Conservation (phyloP, 2,888 invertebrate species). For the Isoperla grammatica region DNA sequence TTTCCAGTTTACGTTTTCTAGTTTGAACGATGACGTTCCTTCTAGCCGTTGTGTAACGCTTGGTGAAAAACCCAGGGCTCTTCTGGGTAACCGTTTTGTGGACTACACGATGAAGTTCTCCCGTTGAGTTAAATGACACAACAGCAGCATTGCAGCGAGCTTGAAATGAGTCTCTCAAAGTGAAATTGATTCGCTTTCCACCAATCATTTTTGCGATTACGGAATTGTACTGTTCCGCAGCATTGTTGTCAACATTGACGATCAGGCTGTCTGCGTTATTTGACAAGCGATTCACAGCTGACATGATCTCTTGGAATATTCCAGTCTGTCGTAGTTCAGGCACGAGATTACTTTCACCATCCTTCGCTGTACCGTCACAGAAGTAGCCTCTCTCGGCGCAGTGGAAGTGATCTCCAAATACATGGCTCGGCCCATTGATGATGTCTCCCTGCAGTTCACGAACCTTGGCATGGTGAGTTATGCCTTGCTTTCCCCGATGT, state of each 20-base stretch:
- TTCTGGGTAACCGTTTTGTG: background rate
- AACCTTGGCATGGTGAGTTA: background rate
- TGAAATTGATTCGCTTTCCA: conserved; percentile 22
- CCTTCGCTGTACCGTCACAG: conserved; percentile 16
- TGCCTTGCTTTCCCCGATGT: conserved; percentile 1
- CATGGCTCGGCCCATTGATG: conserved; percentile 23
- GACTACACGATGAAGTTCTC: background rate
- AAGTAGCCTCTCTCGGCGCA: conserved; percentile 18
- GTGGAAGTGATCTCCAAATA: conserved; percentile 22
- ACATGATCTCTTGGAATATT: conserved; percentile 18
- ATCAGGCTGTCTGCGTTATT: conserved; percentile 18
- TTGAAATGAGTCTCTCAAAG: conserved; percentile 18
- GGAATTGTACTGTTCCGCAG: conserved; percentile 13
- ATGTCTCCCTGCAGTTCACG: conserved; percentile 11
- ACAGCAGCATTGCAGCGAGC: conserved; percentile 20
- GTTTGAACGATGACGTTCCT: background rate
- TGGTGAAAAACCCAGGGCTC: background rate
- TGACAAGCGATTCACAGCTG: conserved; percentile 18
- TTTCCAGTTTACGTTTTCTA: background rate
- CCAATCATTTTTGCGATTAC: conserved; percentile 17
- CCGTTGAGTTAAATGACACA: conserved; percentile 10
- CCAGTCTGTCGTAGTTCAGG: conserved; percentile 3
- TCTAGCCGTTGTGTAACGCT: no score
- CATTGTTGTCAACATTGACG: conserved; percentile 9
- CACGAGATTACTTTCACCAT: conserved; percentile 8